Base-by-base conservation (phyloP, 2,888 invertebrate species). In the Pseudanteris insignis region DNA sequence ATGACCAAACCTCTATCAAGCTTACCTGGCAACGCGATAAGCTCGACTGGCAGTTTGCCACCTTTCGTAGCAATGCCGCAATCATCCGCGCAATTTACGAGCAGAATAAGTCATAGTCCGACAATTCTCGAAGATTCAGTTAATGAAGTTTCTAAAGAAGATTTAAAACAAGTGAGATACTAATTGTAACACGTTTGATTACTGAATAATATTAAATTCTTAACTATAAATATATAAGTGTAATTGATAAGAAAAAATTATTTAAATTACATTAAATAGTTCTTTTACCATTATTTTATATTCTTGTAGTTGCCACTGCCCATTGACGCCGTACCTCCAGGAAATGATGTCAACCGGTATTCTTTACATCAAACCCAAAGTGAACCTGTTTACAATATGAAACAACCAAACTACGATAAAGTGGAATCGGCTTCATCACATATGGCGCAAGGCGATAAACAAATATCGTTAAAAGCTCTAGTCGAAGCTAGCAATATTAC, bases 401-500 rank as follows among this genome's bases (percentile, higher is more conserved):
- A 69, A 14, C 73, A 72, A 33, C 69, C 68, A 14, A 73, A 64
- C 6, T 40, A 64, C 13, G 73, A 70, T 1, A 75, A 76, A 41
- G 69, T 70, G 10, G 73, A 74, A 15, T 66, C 73, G 2, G 65
- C 67, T 13, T 72, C 78, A 0, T 26, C 26, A 6, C 8, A 2
- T 2, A 2, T n/a, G 26, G 3, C 26, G 9, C 78, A 78, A 6
- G 73, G 72, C 12, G 40, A 53, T 9, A 82, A 82, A 81, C 81
- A 81, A 30, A 81, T 82, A n/a, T 83, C 85, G 1, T 69, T 83
- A 15, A 80, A 85, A 58, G 82, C 83, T 34, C 76, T 85, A 25
- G 84, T 89, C 0, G 86, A 87, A 53, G 89, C 89, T 2, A 89
- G 90, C 9, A 92, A 92, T 72, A 87, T 91, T 12, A 89, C 89